Evolutionary conservation across 2,888 invertebrate genomes (phyloP), one percentile per base, ranked within the genome.

Genomic region (Diploptera punctata): DNA sequence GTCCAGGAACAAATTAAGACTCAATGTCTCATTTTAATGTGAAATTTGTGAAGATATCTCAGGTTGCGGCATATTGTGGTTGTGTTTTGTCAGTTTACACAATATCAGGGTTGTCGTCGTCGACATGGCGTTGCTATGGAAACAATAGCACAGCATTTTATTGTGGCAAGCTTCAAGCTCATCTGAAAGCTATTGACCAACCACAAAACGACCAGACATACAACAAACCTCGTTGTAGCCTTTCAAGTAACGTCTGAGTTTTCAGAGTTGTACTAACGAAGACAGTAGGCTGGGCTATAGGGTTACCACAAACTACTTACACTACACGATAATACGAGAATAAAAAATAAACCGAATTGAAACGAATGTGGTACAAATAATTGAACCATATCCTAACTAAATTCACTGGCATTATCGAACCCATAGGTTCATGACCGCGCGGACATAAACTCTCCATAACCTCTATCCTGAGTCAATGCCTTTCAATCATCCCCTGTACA

Each of bases 141-240:
- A 57, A 57, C 57, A 57, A 31, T 57, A 31, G 57, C 57, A 29
- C 10, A 29, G 31, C 29, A 57, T 57, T 57, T 57, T 57, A 57
- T 57, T 57, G 57, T 57, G 57, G 31, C n/a, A 29, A 57, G n/a
- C 31, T 57, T 57, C n/a, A n/a, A 57, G 57, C 57, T 57, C 57
- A 57, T 57, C 57, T 57, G 18, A 57, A 57, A 57, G 57, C 31
- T 57, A 29, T 57, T 57, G 57, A 57, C 57, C 57, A 57, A 57
- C 57, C 57, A 57, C 57, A 29, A n/a, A 57, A 57, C 31, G 57
- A 57, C 57, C n/a, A 29, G 57, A 54, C 54, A 24, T 29, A 57
- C n/a, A n/a, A 16, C n/a, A n/a, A n/a, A 57, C 29, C n/a, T 4
- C 16, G 57, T 19, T 57, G 31, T 57, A 57, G 57, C 57, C 57